Base-by-base conservation (phyloP, 2,888 invertebrate species). In the Troides oblongomaculatus region DNA sequence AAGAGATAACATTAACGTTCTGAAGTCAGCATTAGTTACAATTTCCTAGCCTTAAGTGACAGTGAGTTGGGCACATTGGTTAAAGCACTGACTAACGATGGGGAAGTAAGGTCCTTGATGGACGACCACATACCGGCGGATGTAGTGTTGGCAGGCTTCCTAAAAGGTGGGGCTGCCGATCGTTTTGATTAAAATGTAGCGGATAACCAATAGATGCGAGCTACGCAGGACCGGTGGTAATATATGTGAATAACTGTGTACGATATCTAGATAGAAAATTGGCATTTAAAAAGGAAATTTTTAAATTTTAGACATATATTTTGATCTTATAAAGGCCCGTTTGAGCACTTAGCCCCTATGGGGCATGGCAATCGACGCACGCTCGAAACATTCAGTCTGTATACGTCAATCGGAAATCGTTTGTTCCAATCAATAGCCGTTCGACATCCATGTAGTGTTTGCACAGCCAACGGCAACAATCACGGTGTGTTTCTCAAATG, bases 381-480 rank as follows among this genome's bases (percentile, higher is more conserved):
- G n/a, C 23, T 58, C 7, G 57, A 23, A 23, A 58, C 12, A 58
- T 53, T 53, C 23, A 58, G 23, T 14, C n/a, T 58, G 57, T 58
- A 23, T 58, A 66, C 59, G 23, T 39, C 39, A 64, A 50, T 66
- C 56, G 46, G 68, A 68, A 64, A 60, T 46, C 56, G 53, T 56
- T 61, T 46, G 36, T 23, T 46, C 58, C 64, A 69, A 64, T 67
- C 59, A 58, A 70, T 69, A 57, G 36, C 23, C 36, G 59, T 62
- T 61, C 66, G 62, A 70, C 65, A 69, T 63, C 72, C 64, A 71
- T 71, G 66, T 72, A 72, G 71, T 76, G 88, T 88, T 89, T 87
- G 86, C 83, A 84, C 76, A 81, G 78, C 75, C 74, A 84, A 84
- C 77, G 84, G 83, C 83, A 87, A 89, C 89, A 88, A 85, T 84